Evolutionary conservation across 2,113 vertebrate genomes (phyloP).

Genomic region (Camelus bactrianus): DNA sequence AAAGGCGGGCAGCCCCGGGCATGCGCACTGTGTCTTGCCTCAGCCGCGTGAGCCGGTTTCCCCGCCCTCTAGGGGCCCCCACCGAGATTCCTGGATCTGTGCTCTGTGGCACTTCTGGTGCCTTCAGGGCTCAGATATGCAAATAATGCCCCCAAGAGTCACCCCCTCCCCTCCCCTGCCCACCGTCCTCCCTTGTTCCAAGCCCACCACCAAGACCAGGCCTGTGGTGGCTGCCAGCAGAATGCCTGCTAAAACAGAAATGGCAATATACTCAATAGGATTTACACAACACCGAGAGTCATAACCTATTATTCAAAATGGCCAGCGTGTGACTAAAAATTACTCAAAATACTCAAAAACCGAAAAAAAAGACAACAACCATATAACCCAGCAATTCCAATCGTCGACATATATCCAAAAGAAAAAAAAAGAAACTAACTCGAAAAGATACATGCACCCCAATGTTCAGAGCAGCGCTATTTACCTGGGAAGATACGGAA

Average conservation of each 20-base stretch:
- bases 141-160: no score
- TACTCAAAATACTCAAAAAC: neutral
- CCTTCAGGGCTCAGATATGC: no score
- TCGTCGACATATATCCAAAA: no score
- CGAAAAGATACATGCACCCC: no score
- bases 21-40: no score
- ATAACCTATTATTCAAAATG: neutral
- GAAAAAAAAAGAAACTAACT: no score
- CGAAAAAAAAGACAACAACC: neutral
- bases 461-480: no score
- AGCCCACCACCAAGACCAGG: neutral
- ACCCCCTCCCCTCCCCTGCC: fast-evolving
- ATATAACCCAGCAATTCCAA: neutral
- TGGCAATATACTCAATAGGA: neutral
- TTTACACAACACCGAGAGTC: neutral
- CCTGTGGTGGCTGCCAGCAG: neutral
- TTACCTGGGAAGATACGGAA: neutral
- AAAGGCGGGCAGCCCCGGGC: no score
- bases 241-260: neutral
- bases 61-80: no score
- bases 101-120: no score
- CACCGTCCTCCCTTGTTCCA: neutral
- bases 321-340: neutral
- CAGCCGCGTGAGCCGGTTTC: no score
- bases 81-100: no score